Percentiles rank a stretch among this genome's conserved stretches.
These are phyloP conservation scores for Simalia tracyae DNA, from an alignment of 2,797 vertebrate species.

Conservation along the genomic window DNA sequence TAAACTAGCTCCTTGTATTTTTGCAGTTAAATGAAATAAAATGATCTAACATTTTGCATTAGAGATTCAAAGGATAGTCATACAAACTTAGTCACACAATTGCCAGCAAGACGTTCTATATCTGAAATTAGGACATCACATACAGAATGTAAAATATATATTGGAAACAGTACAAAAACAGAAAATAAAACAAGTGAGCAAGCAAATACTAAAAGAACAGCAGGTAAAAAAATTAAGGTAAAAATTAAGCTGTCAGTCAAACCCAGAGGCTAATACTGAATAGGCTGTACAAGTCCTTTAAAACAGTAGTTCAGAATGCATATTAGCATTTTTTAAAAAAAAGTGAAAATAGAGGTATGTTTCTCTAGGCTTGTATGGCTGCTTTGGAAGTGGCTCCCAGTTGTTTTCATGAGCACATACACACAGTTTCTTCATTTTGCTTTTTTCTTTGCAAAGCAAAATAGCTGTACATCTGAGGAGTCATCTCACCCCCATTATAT, in stretches of 20 bases:
- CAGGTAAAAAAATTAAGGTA: background rate
- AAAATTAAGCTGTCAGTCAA: background rate
- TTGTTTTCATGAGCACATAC: background rate
- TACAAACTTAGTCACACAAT: background rate
- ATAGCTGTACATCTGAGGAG: background rate
- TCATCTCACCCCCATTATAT: no score
- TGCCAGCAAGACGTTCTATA: background rate
- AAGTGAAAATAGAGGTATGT: background rate
- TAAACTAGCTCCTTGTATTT: background rate
- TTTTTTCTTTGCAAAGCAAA: background rate
- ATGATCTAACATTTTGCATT: background rate
- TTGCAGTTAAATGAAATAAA: background rate
- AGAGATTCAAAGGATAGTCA: background rate
- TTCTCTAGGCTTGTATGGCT: background rate
- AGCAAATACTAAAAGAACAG: background rate
- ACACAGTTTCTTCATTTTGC: background rate
- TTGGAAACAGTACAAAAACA: background rate
- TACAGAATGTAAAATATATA: background rate
- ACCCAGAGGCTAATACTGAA: background rate
- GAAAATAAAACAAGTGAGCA: background rate
- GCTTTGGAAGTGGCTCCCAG: background rate
- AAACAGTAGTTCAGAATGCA: background rate
- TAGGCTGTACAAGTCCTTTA: background rate
- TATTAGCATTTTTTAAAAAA: background rate
- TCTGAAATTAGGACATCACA: background rate